Conservation (phyloP, 2,113 vertebrate species). For the Acrocephalus arundinaceus region DNA sequence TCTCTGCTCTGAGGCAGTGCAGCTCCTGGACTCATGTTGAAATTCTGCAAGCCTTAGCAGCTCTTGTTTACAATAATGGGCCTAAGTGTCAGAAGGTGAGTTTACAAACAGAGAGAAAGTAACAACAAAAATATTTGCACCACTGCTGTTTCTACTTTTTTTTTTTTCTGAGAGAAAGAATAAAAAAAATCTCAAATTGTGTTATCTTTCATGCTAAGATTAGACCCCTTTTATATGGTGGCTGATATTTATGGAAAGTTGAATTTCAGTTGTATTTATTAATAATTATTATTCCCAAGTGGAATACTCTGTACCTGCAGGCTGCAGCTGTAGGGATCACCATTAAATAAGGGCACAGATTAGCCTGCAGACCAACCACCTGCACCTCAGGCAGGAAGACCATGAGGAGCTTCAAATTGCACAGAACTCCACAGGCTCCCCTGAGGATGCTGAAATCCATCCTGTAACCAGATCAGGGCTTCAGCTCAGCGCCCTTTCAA, state of each 20-base stretch:
- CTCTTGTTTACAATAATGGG: slow-evolving; percentile 89
- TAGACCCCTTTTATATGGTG: not conserved
- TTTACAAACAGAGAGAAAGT: not conserved
- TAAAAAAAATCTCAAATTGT: not conserved
- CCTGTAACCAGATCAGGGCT: not conserved
- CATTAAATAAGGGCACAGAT: not conserved
- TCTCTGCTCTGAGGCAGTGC: slow-evolving; percentile 82
- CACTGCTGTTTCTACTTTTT: not conserved
- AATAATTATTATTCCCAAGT: not conserved
- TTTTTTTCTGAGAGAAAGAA: not conserved
- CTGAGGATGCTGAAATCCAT: not conserved
- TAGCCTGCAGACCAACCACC: not conserved
- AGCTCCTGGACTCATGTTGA: slow-evolving; percentile 91
- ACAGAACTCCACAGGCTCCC: not conserved
- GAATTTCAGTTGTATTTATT: not conserved
- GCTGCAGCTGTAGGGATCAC: not conserved
- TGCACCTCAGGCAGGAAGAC: not conserved
- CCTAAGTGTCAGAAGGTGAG: slow-evolving; percentile 88
- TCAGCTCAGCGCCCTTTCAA: not conserved
- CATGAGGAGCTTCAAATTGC: fast-evolving
- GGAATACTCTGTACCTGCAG: not conserved
- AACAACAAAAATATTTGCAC: not conserved
- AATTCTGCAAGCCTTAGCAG: slow-evolving; percentile 87
- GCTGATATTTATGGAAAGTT: not conserved
- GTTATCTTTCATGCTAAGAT: not conserved